Percentiles rank a stretch among this genome's conserved stretches.
Conservation (phyloP, 2,113 vertebrate species). For the Corythoichthys intestinalis region DNA sequence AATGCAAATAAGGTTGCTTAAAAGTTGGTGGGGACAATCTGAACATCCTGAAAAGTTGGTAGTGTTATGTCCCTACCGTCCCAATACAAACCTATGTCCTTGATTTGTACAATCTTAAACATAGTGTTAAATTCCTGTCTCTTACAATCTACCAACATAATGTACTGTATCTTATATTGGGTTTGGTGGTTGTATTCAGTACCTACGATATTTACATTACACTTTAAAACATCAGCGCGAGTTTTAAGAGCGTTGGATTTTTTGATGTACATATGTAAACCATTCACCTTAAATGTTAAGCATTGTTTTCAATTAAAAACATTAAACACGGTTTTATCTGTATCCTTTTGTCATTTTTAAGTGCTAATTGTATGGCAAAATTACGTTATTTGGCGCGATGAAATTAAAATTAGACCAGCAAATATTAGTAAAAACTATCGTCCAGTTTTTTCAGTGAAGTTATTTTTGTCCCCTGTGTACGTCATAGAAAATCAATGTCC, state of each 20-base stretch:
- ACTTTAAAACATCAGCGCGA: no score
- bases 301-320: not conserved
- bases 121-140: no score
- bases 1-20: no score
- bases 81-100: no score
- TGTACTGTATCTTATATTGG: no score
- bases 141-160: no score
- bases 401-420: not conserved
- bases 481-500: constrained; percentile 70
- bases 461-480: constrained; percentile 42
- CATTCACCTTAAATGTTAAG: not conserved
- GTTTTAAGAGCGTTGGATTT: not conserved
- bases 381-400: not conserved
- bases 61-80: no score
- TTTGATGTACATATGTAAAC: not conserved
- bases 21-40: no score
- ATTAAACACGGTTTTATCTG: not conserved
- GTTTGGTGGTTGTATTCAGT: no score
- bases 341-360: not conserved
- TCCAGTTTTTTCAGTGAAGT: constrained; percentile 7
- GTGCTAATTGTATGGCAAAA: not conserved
- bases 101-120: no score
- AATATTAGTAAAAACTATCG: not conserved
- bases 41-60: no score
- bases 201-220: no score